A percentile compares a stretch with the other conserved stretches of the same genome.
Evolutionary conservation across 2,113 vertebrate species (phyloP).

Genomic region (Capricornis sumatraensis): DNA sequence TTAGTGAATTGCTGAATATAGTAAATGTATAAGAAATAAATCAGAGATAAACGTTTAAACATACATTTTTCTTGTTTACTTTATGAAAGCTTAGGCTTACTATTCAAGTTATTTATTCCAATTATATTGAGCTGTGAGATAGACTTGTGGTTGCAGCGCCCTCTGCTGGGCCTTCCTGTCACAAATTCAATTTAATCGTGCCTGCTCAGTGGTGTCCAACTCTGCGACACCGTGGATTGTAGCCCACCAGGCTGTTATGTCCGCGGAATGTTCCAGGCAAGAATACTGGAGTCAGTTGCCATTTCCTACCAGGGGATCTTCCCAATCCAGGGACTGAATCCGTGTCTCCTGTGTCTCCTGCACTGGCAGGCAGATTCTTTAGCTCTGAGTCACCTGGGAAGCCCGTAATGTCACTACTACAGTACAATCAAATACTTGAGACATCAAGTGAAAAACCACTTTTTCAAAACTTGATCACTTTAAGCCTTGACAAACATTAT

Average conservation of each 20-base stretch:
- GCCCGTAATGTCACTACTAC: not conserved
- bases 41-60: not conserved
- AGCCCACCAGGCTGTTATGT: not conserved
- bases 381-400: not conserved
- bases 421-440: not conserved
- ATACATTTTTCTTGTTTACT: not conserved
- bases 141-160: conserved; percentile 78
- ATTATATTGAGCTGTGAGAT: not conserved
- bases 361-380: not conserved
- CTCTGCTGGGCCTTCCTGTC: conserved; percentile 78
- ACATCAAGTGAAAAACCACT: conserved; percentile 8
- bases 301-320: not conserved
- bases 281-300: not conserved
- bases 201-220: not conserved
- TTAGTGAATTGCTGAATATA: not conserved
- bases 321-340: not conserved
- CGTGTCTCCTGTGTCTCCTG: not conserved
- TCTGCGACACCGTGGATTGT: not conserved
- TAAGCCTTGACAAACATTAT: not conserved
- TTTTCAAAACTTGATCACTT: not conserved
- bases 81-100: not conserved
- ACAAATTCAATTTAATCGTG: not conserved
- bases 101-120: not conserved
- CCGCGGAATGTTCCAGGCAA: not conserved
- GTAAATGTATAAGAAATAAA: not conserved